These are phyloP conservation scores for Exocentrus adspersus DNA, from an alignment of 2,888 invertebrate species.

Conservation along the genomic window DNA sequence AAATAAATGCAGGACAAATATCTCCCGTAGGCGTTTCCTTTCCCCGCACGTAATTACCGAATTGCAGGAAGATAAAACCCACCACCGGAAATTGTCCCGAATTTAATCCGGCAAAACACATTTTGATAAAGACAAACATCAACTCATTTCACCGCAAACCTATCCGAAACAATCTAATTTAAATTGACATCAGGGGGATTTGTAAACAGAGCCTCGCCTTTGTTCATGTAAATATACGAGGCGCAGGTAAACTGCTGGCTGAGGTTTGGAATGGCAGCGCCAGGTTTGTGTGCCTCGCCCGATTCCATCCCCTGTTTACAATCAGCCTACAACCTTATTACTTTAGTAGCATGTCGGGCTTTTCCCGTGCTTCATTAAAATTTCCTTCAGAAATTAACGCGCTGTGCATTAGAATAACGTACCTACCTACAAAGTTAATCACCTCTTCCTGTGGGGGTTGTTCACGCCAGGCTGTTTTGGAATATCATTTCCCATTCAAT, in stretches of 20 bases:
- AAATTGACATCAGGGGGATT: slow-evolving; percentile 21
- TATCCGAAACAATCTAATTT: slow-evolving; percentile 15
- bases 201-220: slow-evolving; percentile 18
- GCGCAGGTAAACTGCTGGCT: slow-evolving; percentile 7
- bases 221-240: slow-evolving; percentile 15
- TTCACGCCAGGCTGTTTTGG: background rate
- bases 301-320: background rate
- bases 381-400: slow-evolving; percentile 7
- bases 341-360: background rate
- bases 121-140: slow-evolving; percentile 13
- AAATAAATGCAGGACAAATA: too few relatives aligned
- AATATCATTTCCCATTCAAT: too few relatives aligned
- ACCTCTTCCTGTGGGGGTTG: background rate
- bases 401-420: background rate
- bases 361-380: slow-evolving; percentile 11
- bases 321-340: slow-evolving; percentile 6
- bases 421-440: background rate
- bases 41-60: too few relatives aligned
- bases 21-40: too few relatives aligned
- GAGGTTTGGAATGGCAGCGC: background rate
- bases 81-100: background rate
- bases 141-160: slow-evolving; percentile 1
- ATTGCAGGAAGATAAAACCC: background rate
- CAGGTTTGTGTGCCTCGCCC: slow-evolving; percentile 9
- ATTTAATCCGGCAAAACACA: background rate